Base-by-base conservation (phyloP, 1,140 invertebrate species). In the Harpegnathos saltator region DNA sequence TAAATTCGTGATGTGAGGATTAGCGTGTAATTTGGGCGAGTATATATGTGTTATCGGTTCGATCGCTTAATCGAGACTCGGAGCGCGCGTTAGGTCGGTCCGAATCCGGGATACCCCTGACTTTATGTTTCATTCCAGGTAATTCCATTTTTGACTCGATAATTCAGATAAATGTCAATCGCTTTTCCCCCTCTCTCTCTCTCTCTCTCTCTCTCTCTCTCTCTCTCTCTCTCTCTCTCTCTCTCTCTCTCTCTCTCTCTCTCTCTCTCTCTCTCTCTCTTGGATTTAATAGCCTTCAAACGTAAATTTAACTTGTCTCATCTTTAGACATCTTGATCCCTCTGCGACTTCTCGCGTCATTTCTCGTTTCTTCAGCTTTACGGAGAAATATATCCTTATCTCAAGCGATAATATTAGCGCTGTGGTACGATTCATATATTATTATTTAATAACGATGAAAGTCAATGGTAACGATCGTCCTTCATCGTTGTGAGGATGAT, bases 11-110 rank as follows among this genome's bases (percentile, higher is more conserved):
- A 80, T 80, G 33, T 33, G 59, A 33, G 66, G 75, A 80, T 80
- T 71, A 71, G 52, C n/a, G 24, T 80, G 65, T 80, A 71, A 80
- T 80, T 71, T 69, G 52, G 52, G 65, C 75, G 69, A 80, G 69
- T 52, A 80, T 80, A 71, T 80, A 80, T 52, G 59, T 80, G 52
- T 80, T 80, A 80, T 80, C 75, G 65, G 33, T 71, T 71, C 52
- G 58, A 69, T 71, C 75, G 65, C 75, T 80, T 69, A 80, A 71
- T 77, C 59, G 38, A 58, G 14, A 9, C 48, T 58, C 24, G 75
- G 50, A 78, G 52, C 24, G 29, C 26, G 14, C 38, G 38, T 66
- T 77, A n/a, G 48, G n/a, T 29, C 52, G 1, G 0, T 44, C 14
- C n/a, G 59, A 50, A 24, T 63, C 24, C 19, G 75, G n/a, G 33